Conservation (phyloP, 2,888 invertebrate genomes). For the Drosophila cognata region DNA sequence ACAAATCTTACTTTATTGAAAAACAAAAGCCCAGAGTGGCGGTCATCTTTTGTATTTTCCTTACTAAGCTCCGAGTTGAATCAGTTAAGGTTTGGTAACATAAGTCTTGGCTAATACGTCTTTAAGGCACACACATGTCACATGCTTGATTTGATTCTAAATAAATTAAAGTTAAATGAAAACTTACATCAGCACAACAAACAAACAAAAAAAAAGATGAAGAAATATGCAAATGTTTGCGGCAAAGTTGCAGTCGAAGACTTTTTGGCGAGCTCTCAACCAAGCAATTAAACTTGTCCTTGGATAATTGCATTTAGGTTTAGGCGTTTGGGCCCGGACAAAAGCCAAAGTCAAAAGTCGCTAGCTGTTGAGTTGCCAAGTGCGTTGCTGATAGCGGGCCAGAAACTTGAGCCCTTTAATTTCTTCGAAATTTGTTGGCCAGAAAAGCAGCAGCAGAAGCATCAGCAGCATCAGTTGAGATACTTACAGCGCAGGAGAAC, state of each 20-base stretch:
- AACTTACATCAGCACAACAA: constrained; percentile 2
- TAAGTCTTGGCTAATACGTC: background rate
- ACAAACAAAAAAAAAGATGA: background rate
- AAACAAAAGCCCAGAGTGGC: background rate
- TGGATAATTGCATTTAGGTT: constrained; percentile 83
- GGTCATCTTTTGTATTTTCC: constrained; percentile 29
- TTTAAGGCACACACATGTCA: constrained; percentile 23
- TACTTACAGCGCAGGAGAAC: constrained; percentile 17
- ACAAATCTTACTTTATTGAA: constrained; percentile 28
- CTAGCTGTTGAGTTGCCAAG: constrained; percentile 70
- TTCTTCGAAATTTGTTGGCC: constrained; percentile 78
- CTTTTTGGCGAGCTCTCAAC: constrained; percentile 45
- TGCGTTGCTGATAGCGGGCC: constrained; percentile 75
- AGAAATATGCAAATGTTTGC: constrained; percentile 54
- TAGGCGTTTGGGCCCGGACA: constrained; percentile 45
- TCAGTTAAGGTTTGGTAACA: background rate
- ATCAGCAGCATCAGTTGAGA: constrained; percentile 3
- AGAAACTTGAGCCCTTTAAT: constrained; percentile 77
- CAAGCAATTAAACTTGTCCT: constrained; percentile 84
- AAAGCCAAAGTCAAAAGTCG: constrained; percentile 69
- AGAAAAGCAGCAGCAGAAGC: constrained; percentile 14
- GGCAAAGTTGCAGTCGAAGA: constrained; percentile 44
- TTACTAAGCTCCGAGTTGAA: constrained; percentile 44
- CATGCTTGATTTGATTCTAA: constrained; percentile 65
- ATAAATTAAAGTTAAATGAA: constrained; percentile 52